Evolutionary conservation across 2,888 invertebrate species (phyloP).

Genomic region (Cantharis rufa): DNA sequence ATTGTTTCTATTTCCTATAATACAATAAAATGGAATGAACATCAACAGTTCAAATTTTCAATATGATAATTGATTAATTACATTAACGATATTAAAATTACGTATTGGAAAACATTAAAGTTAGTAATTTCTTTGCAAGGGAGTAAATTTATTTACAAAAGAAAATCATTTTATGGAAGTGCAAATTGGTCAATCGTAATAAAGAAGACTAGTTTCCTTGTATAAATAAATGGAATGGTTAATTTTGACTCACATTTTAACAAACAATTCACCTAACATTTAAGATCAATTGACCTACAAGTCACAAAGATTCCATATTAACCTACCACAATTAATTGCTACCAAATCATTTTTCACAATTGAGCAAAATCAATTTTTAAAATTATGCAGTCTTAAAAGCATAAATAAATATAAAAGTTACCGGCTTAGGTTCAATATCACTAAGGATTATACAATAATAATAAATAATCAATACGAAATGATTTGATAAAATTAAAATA

Average conservation of each 20-base stretch:
- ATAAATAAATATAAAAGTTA: conserved; percentile 22
- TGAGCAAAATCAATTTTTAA: conserved; percentile 11
- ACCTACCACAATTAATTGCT: background rate
- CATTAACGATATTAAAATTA: background rate
- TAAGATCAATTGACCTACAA: conserved; percentile 18
- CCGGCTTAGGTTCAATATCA: conserved; percentile 13
- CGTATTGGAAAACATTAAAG: background rate
- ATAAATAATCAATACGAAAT: background rate
- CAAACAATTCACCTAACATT: conserved; percentile 5
- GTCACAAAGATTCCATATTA: conserved; percentile 8
- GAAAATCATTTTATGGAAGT: background rate
- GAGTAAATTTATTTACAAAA: background rate
- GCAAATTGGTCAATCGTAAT: background rate
- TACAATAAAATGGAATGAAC: conserved; percentile 13
- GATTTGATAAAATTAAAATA: background rate
- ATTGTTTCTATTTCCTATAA: background rate
- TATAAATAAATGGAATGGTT: background rate
- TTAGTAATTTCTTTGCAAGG: background rate
- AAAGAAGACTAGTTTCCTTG: background rate
- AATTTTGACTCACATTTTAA: conserved; percentile 9
- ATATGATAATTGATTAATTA: background rate
- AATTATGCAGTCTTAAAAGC: conserved; percentile 25
- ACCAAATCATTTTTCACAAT: conserved; percentile 5
- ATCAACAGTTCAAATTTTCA: background rate
- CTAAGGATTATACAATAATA: background rate